Base-by-base conservation (phyloP, 2,797 vertebrate genomes). In the Gorsachius magnificus region DNA sequence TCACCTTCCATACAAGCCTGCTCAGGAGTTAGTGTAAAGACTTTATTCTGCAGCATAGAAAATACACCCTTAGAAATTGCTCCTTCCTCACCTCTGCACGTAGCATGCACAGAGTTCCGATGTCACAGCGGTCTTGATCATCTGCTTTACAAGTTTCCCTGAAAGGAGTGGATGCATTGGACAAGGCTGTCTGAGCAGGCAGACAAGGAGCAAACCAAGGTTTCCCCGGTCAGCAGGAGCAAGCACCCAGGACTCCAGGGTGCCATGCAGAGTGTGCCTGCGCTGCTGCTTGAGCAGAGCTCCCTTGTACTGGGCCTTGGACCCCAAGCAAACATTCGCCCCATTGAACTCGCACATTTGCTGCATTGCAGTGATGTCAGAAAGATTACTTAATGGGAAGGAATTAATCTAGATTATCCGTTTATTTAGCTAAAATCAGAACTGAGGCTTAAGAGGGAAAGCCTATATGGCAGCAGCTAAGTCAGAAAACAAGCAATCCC, bases 211-310 rank as follows among this genome's bases (percentile, higher is more conserved):
- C 54, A 65, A 60, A 43, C 19, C 33, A 7, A 48, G 45, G 13
- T 72, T 79, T 65, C 50, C 54, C 41, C 43, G 46, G 38, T 66
- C 68, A 75, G 75, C 58, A 36, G n/a, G 45, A 89, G 64, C 38
- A 31, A 80, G 63, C 16, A 71, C 26, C 45, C 57, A 13, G 46
- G 48, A 6, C 29, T 28, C 13, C 5, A 3, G 18, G 57, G 25
- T 29, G 3, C n/a, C 15, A 1, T 0, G 1, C 48, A 31, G 57
- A 64, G 13, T 0, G 0, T 69, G 66, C 25, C 29, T 6, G n/a
- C 51, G 71, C 53, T 36, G 58, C 66, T 4, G 1, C 63, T n/a
- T 18, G 16, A 54, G 48, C 60, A 45, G 48, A 78, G 57, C 53
- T 88, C 25, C 1, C 0, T 13, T 35, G 17, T n/a, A 6, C 66